Conservation (phyloP, 1,140 invertebrate genomes). For the Saccostrea glomerata region DNA sequence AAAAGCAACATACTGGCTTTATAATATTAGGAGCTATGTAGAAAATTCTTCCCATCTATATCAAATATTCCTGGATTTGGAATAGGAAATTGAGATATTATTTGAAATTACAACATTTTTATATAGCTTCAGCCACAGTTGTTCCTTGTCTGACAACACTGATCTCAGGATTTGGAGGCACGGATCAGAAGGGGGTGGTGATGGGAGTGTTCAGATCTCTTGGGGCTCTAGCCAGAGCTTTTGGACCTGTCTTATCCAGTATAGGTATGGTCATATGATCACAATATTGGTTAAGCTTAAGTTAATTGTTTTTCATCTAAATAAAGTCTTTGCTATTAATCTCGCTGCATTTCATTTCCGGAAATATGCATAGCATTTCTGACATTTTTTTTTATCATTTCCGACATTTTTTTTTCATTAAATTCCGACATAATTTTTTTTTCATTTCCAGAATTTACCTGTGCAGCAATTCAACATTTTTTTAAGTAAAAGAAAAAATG, state of each 20-base stretch:
- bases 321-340: too few species aligned
- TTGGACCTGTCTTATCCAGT: slow-evolving; percentile 93
- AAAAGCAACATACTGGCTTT: too few species aligned
- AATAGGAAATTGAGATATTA: background rate
- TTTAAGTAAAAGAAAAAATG: too few species aligned
- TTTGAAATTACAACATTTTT: background rate
- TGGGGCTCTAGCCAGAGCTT: slow-evolving; percentile 94
- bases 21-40: too few species aligned
- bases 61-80: background rate
- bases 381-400: too few species aligned
- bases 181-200: slow-evolving; percentile 93
- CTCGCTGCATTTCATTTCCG: too few species aligned
- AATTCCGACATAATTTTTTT: too few species aligned
- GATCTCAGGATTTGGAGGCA: slow-evolving; percentile 89
- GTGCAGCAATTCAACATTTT: too few species aligned
- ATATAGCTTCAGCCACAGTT: slow-evolving; percentile 92
- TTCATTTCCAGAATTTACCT: too few species aligned
- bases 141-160: slow-evolving; percentile 96
- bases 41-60: background rate
- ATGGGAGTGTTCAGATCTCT: slow-evolving; percentile 96
- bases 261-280: slow-evolving; percentile 65
- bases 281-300: background rate
- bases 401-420: too few species aligned
- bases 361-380: too few species aligned
- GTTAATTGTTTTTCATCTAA: too few species aligned